phyloP scores from a whole-genome alignment of 2,113 vertebrate genomes.

The Elaphurus davidianus region DNA sequence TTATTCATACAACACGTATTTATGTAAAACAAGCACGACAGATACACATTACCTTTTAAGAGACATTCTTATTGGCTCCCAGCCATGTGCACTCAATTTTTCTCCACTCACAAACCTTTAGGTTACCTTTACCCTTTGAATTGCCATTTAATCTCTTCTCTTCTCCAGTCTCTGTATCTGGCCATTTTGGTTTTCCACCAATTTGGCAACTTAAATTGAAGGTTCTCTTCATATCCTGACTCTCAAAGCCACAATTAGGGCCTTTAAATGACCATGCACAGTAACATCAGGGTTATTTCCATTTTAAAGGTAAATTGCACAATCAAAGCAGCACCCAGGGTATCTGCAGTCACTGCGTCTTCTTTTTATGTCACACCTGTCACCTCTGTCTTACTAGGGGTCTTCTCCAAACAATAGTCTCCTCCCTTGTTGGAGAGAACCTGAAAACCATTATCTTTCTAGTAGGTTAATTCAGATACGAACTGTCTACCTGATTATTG shows the following conservation, averaged over 20 bases:
- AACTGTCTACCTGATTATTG: not conserved
- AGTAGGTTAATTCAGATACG: not conserved
- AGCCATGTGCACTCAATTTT: not conserved
- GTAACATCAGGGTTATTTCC: not conserved
- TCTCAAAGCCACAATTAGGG: not conserved
- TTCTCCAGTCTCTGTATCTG: not conserved
- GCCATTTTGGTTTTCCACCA: not conserved
- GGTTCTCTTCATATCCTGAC: not conserved
- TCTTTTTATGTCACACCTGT: not conserved
- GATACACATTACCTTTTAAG: not conserved
- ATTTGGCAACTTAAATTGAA: not conserved
- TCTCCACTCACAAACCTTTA: not conserved
- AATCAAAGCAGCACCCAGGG: not conserved
- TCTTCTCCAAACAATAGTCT: not conserved
- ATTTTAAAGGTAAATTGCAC: not conserved
- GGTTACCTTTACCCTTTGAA: not conserved
- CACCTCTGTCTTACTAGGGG: not conserved
- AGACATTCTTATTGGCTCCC: not conserved
- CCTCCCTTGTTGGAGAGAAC: not conserved
- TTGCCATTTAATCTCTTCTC: not conserved
- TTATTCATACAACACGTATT: not conserved
- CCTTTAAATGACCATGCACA: not conserved
- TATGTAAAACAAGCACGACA: not conserved
- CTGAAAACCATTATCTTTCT: not conserved
- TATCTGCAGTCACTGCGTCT: not conserved